Percentiles rank a stretch among this genome's conserved stretches.
These are phyloP conservation scores for Oryzias curvinotus DNA, from an alignment of 2,113 vertebrate species.

Conservation along the genomic window DNA sequence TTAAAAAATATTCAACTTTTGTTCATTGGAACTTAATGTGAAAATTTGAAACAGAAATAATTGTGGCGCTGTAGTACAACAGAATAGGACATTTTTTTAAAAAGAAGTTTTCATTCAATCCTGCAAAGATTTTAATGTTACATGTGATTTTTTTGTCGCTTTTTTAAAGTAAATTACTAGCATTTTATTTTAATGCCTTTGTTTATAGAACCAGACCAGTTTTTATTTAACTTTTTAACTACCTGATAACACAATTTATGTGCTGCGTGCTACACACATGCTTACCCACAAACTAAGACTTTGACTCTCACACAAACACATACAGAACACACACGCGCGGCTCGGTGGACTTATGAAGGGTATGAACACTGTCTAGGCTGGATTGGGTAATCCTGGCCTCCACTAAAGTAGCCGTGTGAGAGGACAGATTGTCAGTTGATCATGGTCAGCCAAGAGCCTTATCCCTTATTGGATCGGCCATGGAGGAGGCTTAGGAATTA, in stretches of 20 bases:
- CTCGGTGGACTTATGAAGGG: conserved; percentile 50
- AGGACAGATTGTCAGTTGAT: conserved; percentile 90
- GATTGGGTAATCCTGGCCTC: conserved; percentile 81
- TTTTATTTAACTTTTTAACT: no score
- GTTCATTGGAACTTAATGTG: no score
- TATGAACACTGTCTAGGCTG: conserved; percentile 53
- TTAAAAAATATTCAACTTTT: no score
- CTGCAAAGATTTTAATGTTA: no score
- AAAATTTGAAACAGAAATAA: no score
- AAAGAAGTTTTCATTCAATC: no score
- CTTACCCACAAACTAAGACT: neutral
- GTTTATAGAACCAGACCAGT: no score
- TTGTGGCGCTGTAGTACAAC: no score
- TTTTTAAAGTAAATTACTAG: no score
- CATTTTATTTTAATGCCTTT: no score
- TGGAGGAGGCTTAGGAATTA: conserved; percentile 96
- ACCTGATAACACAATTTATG: neutral
- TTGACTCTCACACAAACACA: neutral
- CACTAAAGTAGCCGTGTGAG: conserved; percentile 84
- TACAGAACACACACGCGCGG: conserved; percentile 1
- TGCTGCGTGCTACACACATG: neutral
- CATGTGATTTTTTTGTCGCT: no score
- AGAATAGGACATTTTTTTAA: no score
- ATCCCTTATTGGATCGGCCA: conserved; percentile 93
- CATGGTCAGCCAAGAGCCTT: conserved; percentile 86